phyloP scores from a whole-genome alignment of 2,113 vertebrate species.

The Prolemur simus region DNA sequence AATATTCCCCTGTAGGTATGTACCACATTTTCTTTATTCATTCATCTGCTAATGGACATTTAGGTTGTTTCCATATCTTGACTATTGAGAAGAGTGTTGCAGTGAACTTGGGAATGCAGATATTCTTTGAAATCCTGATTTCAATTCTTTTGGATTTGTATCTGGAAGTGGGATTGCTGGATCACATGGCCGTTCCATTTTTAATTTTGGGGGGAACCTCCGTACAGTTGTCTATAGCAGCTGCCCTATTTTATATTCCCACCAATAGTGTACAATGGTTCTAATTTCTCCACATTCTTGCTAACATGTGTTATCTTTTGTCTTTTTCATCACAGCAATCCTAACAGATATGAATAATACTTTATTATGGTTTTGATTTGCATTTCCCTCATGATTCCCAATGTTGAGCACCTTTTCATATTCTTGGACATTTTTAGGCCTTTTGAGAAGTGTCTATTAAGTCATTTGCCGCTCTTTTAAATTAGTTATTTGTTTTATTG shows the following conservation, averaged over 20 bases:
- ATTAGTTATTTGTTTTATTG: background rate
- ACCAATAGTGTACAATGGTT: background rate
- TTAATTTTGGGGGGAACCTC: background rate
- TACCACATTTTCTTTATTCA: background rate
- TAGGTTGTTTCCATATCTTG: background rate
- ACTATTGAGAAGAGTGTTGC: background rate
- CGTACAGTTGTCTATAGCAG: background rate
- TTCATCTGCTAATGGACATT: background rate
- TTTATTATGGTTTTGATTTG: background rate
- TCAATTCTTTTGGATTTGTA: background rate
- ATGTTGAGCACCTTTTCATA: background rate
- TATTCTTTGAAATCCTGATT: background rate
- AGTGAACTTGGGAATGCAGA: background rate
- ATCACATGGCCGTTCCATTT: background rate
- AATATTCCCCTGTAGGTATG: background rate
- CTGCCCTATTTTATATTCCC: background rate
- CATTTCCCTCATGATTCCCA: background rate
- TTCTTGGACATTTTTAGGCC: background rate
- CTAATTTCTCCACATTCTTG: background rate
- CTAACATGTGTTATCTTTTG: background rate
- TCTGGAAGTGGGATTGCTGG: background rate
- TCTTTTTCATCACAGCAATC: background rate
- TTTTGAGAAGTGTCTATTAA: background rate
- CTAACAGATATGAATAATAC: background rate
- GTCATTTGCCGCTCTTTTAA: background rate